These are phyloP conservation scores for Hypomecis atomaria DNA, from an alignment of 2,888 invertebrate genomes.

Conservation along the genomic window DNA sequence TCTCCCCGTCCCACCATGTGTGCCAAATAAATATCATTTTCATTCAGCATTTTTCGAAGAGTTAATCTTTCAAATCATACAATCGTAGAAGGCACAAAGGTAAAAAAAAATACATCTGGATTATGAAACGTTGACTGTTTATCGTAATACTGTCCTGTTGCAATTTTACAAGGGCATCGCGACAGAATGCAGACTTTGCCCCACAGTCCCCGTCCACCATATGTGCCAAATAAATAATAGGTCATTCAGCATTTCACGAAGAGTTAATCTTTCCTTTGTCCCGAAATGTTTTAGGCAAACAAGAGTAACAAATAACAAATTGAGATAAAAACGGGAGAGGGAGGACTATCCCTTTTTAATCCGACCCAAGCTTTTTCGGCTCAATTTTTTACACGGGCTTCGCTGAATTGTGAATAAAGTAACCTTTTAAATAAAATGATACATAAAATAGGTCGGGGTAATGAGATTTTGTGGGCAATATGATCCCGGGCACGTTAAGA, in stretches of 20 bases:
- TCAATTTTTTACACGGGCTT: slow-evolving; percentile 58
- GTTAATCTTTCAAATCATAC: no score
- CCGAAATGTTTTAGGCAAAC: slow-evolving; percentile 67
- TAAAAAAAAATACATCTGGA: no score
- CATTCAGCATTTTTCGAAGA: no score
- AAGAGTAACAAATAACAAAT: slow-evolving; percentile 72
- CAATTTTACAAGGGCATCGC: no score
- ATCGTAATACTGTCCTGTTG: no score
- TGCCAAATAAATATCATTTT: no score
- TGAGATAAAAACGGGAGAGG: slow-evolving; percentile 66
- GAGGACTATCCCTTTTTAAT: slow-evolving; percentile 68
- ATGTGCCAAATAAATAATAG: slow-evolving; percentile 7
- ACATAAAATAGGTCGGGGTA: slow-evolving; percentile 40
- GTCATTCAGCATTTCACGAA: slow-evolving; percentile 45
- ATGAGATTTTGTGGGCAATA: slow-evolving; percentile 42
- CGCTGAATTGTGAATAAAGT: slow-evolving; percentile 59
- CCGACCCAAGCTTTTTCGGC: slow-evolving; percentile 58
- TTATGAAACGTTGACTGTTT: no score
- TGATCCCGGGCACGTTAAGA: slow-evolving; percentile 8
- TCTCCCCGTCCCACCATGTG: neutral
- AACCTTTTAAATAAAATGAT: slow-evolving; percentile 45
- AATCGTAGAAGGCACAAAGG: no score
- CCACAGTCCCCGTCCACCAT: neutral
- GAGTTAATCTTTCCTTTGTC: slow-evolving; percentile 63
- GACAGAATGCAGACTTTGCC: no score